Evolutionary conservation across 1,140 invertebrate species (phyloP), one percentile per base, ranked within the genome.

Genomic region (Drosophila setifemur): DNA sequence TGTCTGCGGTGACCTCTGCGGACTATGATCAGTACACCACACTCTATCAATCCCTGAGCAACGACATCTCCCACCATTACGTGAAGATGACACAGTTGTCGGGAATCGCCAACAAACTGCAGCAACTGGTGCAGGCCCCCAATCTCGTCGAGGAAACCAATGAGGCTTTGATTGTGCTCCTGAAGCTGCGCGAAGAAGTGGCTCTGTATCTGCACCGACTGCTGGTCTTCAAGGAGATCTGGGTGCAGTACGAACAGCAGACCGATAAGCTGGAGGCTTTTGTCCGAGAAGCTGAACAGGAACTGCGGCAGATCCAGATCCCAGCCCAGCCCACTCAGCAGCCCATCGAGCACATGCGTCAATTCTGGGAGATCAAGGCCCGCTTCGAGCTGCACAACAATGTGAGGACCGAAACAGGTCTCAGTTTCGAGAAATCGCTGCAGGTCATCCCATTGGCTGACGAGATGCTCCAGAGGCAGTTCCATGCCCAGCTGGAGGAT

Each of bases 281-380:
- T 93, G 93, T 96, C 81, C 93, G 93, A 26, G 91, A 92, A 21
- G 94, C 95, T 0, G 94, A 95, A 76, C 92, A 92, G 67, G 94
- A 95, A 87, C 77, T 95, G 16, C 83, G 86, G 16, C 79, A 91
- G 16, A 91, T 93, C 12, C 90, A 92, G 52, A 90, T 93, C 28
- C 91, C 92, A 33, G 79, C 91, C 25, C 91, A 92, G 16, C 91
- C 92, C 25, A 86, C 79, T 0, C 91, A 92, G 25, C 92, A 93
- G 31, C 93, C 93, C 11, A 93, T 93, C 26, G 93, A 93, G 47
- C 93, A 96, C 68, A 93, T 96, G 90, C 93, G 95, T 69, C 93
- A 95, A 71, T 96, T 96, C 89, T 97, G 96, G 96, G 96, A 97
- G 91, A 89, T 97, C 29, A 97, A 96, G 90, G 96, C 96, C 0